Conservation (phyloP, 2,797 vertebrate species). For the Pyrocephalus nanus region DNA sequence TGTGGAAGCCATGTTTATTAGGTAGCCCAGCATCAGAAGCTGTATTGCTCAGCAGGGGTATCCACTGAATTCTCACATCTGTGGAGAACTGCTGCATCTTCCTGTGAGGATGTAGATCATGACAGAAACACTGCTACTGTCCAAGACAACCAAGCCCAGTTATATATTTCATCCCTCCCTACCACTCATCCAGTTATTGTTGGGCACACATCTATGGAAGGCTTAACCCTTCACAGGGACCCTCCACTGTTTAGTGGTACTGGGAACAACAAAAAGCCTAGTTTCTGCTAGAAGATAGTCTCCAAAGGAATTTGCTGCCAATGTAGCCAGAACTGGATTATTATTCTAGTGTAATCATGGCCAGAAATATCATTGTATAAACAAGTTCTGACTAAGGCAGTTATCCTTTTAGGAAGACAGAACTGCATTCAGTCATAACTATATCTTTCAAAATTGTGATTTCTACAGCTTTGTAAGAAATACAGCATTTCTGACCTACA, state of each 20-base stretch:
- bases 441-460: background rate
- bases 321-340: background rate
- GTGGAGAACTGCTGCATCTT: background rate
- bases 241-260: background rate
- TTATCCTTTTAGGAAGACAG: background rate
- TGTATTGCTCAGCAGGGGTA: accelerated
- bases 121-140: background rate
- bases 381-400: background rate
- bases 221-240: background rate
- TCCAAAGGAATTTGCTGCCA: background rate
- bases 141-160: background rate
- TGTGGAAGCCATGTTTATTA: accelerated
- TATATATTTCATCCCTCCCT: background rate
- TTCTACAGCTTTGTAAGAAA: background rate
- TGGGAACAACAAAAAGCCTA: background rate
- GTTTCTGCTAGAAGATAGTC: background rate
- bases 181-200: background rate
- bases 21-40: background rate
- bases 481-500: background rate
- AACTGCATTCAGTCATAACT: background rate
- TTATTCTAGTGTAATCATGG: background rate
- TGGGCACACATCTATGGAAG: accelerated
- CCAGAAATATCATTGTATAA: background rate
- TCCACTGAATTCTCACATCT: background rate
- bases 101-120: background rate